phyloP scores from a whole-genome alignment of 2,888 invertebrate species.

The Cartodere bifasciata region DNA sequence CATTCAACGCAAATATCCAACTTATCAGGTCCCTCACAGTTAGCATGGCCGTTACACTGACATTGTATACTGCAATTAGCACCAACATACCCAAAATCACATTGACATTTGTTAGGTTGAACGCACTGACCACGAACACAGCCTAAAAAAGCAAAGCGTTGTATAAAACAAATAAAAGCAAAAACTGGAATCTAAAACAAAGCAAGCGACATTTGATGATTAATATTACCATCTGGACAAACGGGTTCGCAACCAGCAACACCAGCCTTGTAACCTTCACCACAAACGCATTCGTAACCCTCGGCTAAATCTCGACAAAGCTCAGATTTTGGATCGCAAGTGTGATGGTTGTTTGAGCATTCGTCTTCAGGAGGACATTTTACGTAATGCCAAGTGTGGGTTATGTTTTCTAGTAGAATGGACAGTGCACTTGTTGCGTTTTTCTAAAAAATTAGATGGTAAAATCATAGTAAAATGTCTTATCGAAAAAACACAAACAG shows the following conservation, averaged over 20 bases:
- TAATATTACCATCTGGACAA: constrained; percentile 50
- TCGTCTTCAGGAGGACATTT: constrained; percentile 89
- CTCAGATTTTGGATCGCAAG: constrained; percentile 76
- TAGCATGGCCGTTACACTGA: constrained; percentile 87
- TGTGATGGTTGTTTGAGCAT: constrained; percentile 82
- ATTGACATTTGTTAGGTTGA: constrained; percentile 72
- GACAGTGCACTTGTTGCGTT: too few species aligned
- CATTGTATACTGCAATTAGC: constrained; percentile 89
- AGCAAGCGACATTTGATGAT: constrained; percentile 3
- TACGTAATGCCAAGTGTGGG: constrained; percentile 77
- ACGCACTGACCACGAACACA: constrained; percentile 78
- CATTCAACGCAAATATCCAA: constrained; percentile 72
- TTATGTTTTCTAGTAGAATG: too few species aligned
- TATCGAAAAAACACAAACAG: neutral
- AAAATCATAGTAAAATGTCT: neutral
- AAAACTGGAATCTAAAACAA: neutral
- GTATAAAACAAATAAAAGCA: too few species aligned
- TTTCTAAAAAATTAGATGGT: constrained; percentile 13
- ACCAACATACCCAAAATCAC: constrained; percentile 92
- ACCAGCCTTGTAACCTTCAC: constrained; percentile 52
- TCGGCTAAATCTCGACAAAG: constrained; percentile 69
- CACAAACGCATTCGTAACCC: constrained; percentile 81
- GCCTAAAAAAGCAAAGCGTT: constrained; percentile 33
- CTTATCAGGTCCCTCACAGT: constrained; percentile 79
- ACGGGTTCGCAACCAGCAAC: constrained; percentile 57